Percentiles rank a stretch among this genome's conserved stretches.
These are phyloP conservation scores for Galeopsomyia nigrocyanea DNA, from an alignment of 2,888 invertebrate genomes.

Conservation along the genomic window DNA sequence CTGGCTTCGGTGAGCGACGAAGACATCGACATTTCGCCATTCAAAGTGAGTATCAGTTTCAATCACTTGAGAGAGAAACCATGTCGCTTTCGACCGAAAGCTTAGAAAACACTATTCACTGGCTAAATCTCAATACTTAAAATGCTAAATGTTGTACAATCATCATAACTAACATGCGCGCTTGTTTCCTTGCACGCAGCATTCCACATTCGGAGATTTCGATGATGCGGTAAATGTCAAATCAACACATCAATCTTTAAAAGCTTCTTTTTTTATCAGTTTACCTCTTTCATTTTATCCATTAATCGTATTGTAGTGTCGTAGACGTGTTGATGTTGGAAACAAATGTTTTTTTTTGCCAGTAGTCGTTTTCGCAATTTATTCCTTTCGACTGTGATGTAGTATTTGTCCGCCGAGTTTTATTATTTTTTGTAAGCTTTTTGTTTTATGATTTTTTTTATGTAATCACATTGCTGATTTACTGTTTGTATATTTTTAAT, in stretches of 20 bases:
- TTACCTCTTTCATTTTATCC: too few relatives aligned
- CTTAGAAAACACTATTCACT: constrained; percentile 11
- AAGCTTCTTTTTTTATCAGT: too few relatives aligned
- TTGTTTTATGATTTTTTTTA: too few relatives aligned
- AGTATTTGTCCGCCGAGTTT: too few relatives aligned
- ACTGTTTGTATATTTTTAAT: constrained; percentile 8
- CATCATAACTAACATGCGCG: constrained; percentile 40
- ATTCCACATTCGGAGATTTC: constrained; percentile 55
- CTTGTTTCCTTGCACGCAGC: constrained; percentile 56
- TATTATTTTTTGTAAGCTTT: too few relatives aligned
- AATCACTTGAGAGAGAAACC: too few relatives aligned
- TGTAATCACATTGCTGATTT: not conserved
- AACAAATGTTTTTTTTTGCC: too few relatives aligned
- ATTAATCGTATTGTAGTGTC: too few relatives aligned
- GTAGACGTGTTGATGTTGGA: too few relatives aligned
- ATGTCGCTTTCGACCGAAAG: too few relatives aligned
- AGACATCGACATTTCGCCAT: constrained; percentile 66
- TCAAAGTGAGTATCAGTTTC: constrained; percentile 57
- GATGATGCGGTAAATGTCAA: constrained; percentile 60
- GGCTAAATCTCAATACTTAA: constrained; percentile 9
- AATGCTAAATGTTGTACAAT: constrained; percentile 20
- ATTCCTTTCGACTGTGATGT: too few relatives aligned
- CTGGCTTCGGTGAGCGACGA: constrained; percentile 63
- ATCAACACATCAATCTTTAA: constrained; percentile 30
- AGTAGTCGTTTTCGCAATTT: too few relatives aligned